Evolutionary conservation across 2,797 vertebrate species (phyloP), one percentile per base, ranked within the genome.

Genomic region (Pseudocheirus occidentalis): DNA sequence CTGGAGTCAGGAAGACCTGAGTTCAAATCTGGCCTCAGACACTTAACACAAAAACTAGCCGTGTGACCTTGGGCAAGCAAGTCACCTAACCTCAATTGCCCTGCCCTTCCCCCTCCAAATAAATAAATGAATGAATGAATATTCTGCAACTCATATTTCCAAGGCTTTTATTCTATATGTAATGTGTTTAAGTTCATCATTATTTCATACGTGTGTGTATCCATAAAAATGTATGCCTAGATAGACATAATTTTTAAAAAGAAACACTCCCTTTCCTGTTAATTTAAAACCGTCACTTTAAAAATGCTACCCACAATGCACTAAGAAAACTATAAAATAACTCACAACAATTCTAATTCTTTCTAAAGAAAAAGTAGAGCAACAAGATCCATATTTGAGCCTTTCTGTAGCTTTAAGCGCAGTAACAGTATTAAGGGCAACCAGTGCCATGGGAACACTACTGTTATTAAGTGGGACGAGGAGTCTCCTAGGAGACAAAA

Each of bases 331-430:
- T 34, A 58, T 29, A 4, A 14, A 62, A 73, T 0, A 73, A 40
- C 5, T 7, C 5, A 40, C 29, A 40, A 73, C 7, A 73, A 73
- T 18, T 31, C 31, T 0, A 92, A 34, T 7, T 11, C 92, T 96
- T 94, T 89, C 50, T 92, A 95, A 95, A 93, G 46, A 92, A 93
- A 92, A 94, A 50, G 3, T 46, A 52, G 91, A 87, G 54, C 12
- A n/a, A 94, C 81, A 91, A 90, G 57, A 34, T 91, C 50, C 62
- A 31, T 3, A 59, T 91, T 55, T 9, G 46, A 91, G 53, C 27
- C 40, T 52, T 92, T 92, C 10, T 55, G 56, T 93, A 81, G 92
- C 57, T 81, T 92, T 56, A 11, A 93, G 55, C 56, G 53, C 55
- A 31, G 31, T 28, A 92, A 40, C 14, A 55, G 13, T 55, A 14